Evolutionary conservation across 2,113 vertebrate genomes (phyloP), one percentile per base, ranked within the genome.

Genomic region (Psittacula cyanocephala): DNA sequence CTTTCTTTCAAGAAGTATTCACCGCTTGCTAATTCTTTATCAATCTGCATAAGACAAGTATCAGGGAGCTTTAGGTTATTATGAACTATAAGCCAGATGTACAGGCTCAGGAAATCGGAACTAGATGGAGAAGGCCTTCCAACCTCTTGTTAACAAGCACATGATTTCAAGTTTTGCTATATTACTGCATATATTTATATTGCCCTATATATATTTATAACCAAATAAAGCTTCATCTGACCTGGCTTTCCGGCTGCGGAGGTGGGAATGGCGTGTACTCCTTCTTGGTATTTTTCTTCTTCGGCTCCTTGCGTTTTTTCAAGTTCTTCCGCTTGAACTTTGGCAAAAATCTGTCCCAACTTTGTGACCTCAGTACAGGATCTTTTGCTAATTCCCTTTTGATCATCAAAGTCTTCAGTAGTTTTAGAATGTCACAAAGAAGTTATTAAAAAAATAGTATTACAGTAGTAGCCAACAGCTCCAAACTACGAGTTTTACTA

Each of bases 221-320:
- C 19, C 60, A 94, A 57, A 81, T 25, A 12, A 62, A 57, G 47
- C 31, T 82, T 65, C 31, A 64, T 94, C 98, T 86, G 50, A 99
- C 99, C 99, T 99, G 98, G 98, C 99, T 99, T 91, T 99, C 99
- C 13, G 99, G 99, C 95, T 99, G 99, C 0, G 98, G 97, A 9
- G 99, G 99, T 23, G 99, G 99, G 98, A 99, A 99, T 0, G 99
- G 99, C 0, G 99, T 99, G 96, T 99, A 99, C 46, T 98, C 98
- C 96, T 99, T 99, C 98, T 99, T 99, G 41, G 95, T 64, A 14
- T 92, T 98, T 97, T 99, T 99, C 97, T 99, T 99, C 96, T 98
- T 99, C 20, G 99, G 99, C 85, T 99, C 98, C 93, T 99, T 98
- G 50, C 99, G 99, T 95, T 99, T 99, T 92, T 98, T 98, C 91